Evolutionary conservation across 2,113 vertebrate species (phyloP), one percentile per base, ranked within the genome.

Genomic region (Hypanus sabinus): DNA sequence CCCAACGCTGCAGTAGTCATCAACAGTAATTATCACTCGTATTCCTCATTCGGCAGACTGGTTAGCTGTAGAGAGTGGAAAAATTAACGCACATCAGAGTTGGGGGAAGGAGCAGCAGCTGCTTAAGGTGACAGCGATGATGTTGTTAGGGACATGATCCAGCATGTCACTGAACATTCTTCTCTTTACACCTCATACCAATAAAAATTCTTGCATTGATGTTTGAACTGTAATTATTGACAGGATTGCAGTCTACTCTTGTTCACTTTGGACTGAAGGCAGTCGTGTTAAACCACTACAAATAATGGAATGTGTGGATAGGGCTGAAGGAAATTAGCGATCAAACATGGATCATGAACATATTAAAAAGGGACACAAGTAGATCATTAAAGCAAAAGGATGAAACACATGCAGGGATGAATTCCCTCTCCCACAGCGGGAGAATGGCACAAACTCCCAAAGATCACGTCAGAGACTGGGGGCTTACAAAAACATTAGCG

Each of bases 161-260:
- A 92, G 65, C 90, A 92, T 38, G n/a, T 92, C 68, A 68, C 36
- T 24, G 68, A 68, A 92, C 90, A 92, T 71, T 92, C 71, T 71
- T 71, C 90, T 65, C 90, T 70, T 70, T n/a, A 70, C n/a, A 93
- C 62, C 33, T 70, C 70, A 46, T 92, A 18, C n/a, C 65, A 71
- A 38, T 27, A 38, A 71, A 93, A 11, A 36, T 18, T 18, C 62
- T 36, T 20, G 27, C 62, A 90, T 90, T 62, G 57, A 91, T 93
- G 90, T 11, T 73, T 24, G 71, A 55, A 33, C 9, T 70, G 22
- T 68, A 91, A 91, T 91, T 10, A 33, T 57, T 10, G 9, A 60
- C 55, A 87, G 83, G 24, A 55, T 60, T 60, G 55, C 24, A 14
- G 20, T 27, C 16, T 18, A 65, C 30, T 90, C 65, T 33, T 33